Percentiles rank a stretch among this genome's conserved stretches.
phyloP scores from a whole-genome alignment of 2,888 invertebrate species.

The Sabatieria punctata region DNA sequence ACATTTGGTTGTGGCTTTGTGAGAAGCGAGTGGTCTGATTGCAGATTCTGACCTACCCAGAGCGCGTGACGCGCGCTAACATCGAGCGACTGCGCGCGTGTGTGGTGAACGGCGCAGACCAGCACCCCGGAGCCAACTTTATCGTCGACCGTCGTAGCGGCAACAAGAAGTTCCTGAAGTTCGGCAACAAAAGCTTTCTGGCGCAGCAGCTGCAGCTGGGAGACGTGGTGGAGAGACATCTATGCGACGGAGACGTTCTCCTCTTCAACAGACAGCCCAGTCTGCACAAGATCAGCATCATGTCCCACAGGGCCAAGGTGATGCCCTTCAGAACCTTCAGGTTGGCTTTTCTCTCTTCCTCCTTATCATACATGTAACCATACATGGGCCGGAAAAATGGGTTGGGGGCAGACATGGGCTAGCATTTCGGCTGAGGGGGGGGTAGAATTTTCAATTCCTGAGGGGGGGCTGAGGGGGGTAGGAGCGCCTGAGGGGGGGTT shows the following conservation, averaged over 20 bases:
- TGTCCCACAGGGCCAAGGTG: slow-evolving; percentile 77
- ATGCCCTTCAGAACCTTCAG: slow-evolving; percentile 15
- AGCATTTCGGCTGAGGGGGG: too few relatives aligned
- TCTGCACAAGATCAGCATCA: slow-evolving; percentile 90
- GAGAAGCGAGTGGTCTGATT: too few relatives aligned
- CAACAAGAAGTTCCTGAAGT: slow-evolving; percentile 66
- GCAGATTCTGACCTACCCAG: slow-evolving; percentile 89
- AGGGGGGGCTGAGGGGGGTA: too few relatives aligned
- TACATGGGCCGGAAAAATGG: too few relatives aligned
- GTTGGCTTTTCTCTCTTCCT: too few relatives aligned
- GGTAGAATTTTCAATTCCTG: too few relatives aligned
- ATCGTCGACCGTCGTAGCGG: slow-evolving; percentile 63
- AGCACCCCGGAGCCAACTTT: slow-evolving; percentile 93
- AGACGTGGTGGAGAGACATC: slow-evolving; percentile 62
- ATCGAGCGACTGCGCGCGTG: slow-evolving; percentile 59
- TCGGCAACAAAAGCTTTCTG: slow-evolving; percentile 73
- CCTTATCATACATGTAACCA: too few relatives aligned
- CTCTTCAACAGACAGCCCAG: slow-evolving; percentile 96
- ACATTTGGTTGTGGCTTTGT: too few relatives aligned
- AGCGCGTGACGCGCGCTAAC: slow-evolving; percentile 49
- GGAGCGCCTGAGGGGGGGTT: too few relatives aligned
- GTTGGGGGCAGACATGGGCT: too few relatives aligned
- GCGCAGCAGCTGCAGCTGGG: slow-evolving; percentile 50
- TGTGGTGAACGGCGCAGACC: slow-evolving; percentile 71
- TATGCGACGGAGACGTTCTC: slow-evolving; percentile 87